Percentiles rank a stretch among this genome's conserved stretches.
Conservation (phyloP, 2,113 vertebrate species). For the Gymnarchus niloticus region DNA sequence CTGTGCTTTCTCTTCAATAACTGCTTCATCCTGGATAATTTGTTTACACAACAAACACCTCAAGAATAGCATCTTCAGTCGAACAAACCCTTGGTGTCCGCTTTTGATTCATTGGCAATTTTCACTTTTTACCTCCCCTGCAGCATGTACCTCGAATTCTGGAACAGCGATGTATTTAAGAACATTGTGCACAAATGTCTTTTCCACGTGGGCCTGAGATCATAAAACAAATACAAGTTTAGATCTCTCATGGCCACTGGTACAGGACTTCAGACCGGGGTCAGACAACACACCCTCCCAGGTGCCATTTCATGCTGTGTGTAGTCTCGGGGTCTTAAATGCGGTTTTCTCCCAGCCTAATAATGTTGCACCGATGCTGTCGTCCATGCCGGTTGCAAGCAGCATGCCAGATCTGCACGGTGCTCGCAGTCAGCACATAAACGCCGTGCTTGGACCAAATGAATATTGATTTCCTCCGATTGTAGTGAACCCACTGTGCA, state of each 20-base stretch:
- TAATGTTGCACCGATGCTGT: neutral
- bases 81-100: neutral
- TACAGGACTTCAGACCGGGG: neutral
- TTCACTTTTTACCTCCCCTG: neutral
- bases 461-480: neutral
- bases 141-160: neutral
- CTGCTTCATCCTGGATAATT: neutral
- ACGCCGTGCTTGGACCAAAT: neutral
- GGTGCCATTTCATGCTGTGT: slow-evolving; percentile 6
- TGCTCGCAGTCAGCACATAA: neutral
- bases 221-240: neutral
- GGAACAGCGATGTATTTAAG: neutral
- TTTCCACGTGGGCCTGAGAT: neutral
- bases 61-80: neutral
- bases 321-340: slow-evolving; percentile 12
- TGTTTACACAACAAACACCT: neutral
- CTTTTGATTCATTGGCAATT: neutral
- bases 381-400: neutral
- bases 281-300: neutral
- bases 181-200: neutral
- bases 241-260: neutral
- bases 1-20: neutral
- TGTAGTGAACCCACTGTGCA: neutral
- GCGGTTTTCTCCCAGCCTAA: neutral
- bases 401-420: neutral